Base-by-base conservation (phyloP, 2,888 invertebrate species). In the Diarsia rubi region DNA sequence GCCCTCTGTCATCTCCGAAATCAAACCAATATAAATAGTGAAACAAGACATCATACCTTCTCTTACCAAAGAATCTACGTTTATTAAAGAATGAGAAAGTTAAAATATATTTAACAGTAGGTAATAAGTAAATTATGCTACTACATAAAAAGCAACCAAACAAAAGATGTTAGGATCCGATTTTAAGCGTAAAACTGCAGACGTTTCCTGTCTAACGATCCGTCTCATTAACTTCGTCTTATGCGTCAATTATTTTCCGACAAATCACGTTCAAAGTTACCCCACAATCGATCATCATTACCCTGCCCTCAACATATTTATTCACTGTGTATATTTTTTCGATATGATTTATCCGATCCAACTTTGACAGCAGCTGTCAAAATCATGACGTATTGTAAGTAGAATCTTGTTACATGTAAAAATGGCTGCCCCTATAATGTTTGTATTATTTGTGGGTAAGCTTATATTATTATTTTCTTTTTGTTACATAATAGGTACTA, bases 251-350 rank as follows among this genome's bases (percentile, higher is more conserved):
- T 86, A 78, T 75, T 86, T 83, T 81, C 77, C 47, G 68, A 76
- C 77, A 78, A 82, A 88, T 84, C 84, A 84, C 71, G 77, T 72
- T 74, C 66, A 73, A 85, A 84, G 79, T 86, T 86, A 49, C 63
- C 71, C 72, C 69, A 75, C 81, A 81, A 88, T 89, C 89, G 82
- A 89, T 89, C 89, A 88, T 85, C 83, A 82, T 89, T 88, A 86
- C 71, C 63, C 52, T 80, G 64, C 72, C 59, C 57, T 73, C 63
- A 86, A 80, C 80, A 82, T 81, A 85, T 85, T 86, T 86, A 87
- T 86, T 84, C 65, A 62, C 80, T 79, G 79, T 77, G 68, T 85
- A 85, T 78, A 63, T 63, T 88, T 88, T 88, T 80, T 69, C 62
- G 68, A 73, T 49, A 78, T 87, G 86, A 85, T 85, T 81, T 85